A percentile compares a stretch with the other conserved stretches of the same genome.
These are phyloP conservation scores for Camponotus floridanus DNA, from an alignment of 1,140 invertebrate species.

Conservation along the genomic window DNA sequence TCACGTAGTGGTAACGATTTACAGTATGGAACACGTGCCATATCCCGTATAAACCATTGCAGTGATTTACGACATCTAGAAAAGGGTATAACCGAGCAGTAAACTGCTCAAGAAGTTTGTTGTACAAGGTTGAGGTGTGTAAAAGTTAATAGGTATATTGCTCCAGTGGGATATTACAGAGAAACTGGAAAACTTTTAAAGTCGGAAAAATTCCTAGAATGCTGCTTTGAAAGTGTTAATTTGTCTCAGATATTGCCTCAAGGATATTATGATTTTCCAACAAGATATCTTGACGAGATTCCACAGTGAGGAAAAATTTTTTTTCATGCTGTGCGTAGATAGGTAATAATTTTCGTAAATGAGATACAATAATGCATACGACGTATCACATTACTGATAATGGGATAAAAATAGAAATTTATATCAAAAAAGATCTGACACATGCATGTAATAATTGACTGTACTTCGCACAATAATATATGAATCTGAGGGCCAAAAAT, in stretches of 20 bases:
- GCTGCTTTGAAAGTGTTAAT: background rate
- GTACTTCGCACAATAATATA: too few species aligned
- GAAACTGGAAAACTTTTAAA: background rate
- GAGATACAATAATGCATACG: background rate
- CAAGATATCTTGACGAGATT: background rate
- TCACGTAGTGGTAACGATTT: slow-evolving; percentile 40
- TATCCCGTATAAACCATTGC: slow-evolving; percentile 29
- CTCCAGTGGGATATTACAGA: background rate
- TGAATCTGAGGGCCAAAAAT: too few species aligned
- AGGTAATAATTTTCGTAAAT: background rate
- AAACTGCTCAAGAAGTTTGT: slow-evolving; percentile 3
- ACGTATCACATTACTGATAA: background rate
- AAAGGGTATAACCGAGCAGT: slow-evolving; percentile 16
- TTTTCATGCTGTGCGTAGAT: background rate
- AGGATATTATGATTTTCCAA: background rate
- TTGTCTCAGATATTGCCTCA: background rate
- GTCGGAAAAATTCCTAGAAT: background rate
- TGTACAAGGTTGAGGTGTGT: background rate
- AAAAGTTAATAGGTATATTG: slow-evolving; percentile 12
- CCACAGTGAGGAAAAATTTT: background rate
- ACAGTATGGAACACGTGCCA: slow-evolving; percentile 21
- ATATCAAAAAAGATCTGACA: too few species aligned
- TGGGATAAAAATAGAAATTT: too few species aligned
- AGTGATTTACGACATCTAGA: slow-evolving; percentile 46
- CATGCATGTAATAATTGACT: too few species aligned